Percentiles rank a stretch among this genome's conserved stretches.
Conservation (phyloP, 2,113 vertebrate genomes). For the Conger conger region DNA sequence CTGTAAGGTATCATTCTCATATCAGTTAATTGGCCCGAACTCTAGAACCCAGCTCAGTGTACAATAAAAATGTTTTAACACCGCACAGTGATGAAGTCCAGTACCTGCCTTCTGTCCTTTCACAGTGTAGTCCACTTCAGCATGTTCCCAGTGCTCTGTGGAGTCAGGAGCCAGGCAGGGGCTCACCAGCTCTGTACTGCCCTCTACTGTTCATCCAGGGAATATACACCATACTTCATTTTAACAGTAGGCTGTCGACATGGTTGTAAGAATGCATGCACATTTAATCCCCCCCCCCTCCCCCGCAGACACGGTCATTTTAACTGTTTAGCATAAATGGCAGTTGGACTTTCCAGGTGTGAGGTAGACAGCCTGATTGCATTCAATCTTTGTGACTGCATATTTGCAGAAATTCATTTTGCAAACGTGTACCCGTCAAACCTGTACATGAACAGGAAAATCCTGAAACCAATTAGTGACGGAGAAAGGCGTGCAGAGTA, state of each 20-base stretch:
- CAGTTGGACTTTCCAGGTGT: not conserved
- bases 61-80: not conserved
- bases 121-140: conserved; percentile 79
- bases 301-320: not conserved
- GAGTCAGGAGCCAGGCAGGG: conserved; percentile 83
- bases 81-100: conserved; percentile 23
- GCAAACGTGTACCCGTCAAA: not conserved
- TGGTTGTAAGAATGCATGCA: not conserved
- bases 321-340: not conserved
- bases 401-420: not conserved
- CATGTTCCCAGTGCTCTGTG: conserved; percentile 80
- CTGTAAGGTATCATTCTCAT: too few relatives aligned
- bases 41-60: not conserved
- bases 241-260: not conserved
- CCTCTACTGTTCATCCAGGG: conserved; percentile 62
- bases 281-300: too few relatives aligned
- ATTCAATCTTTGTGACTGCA: not conserved
- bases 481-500: too few relatives aligned
- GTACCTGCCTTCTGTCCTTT: conserved; percentile 86
- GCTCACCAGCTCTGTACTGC: conserved; percentile 78
- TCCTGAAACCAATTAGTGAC: not conserved
- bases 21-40: not conserved
- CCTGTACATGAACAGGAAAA: not conserved
- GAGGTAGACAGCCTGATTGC: not conserved
- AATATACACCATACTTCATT: not conserved